These are phyloP conservation scores for Scaptomyza caliginosa DNA, from an alignment of 2,888 invertebrate genomes.

Conservation along the genomic window DNA sequence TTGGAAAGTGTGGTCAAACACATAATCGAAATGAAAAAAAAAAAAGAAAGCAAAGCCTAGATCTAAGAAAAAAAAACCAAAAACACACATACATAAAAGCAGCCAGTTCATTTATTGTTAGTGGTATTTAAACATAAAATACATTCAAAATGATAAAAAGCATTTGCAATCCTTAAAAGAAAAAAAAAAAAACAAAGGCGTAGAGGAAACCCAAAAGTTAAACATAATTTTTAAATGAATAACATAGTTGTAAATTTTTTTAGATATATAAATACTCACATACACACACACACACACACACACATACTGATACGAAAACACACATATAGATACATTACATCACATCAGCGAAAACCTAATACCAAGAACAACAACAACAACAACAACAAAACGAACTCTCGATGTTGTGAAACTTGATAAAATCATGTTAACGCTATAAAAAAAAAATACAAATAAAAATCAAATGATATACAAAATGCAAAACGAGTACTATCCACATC, in stretches of 20 bases:
- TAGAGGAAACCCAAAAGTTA: conserved; percentile 75
- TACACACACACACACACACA: conserved; percentile 24
- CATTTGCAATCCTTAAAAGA: conserved; percentile 69
- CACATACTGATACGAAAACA: conserved; percentile 17
- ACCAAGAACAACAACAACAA: conserved; percentile 74
- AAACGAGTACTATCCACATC: conserved; percentile 35
- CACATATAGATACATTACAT: conserved; percentile 40
- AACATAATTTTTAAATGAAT: conserved; percentile 76
- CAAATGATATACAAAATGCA: conserved; percentile 50
- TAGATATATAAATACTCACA: conserved; percentile 58
- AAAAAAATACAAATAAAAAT: conserved; percentile 37
- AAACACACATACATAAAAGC: not conserved
- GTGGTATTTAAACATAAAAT: conserved; percentile 43
- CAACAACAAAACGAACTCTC: conserved; percentile 82
- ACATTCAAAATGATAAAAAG: conserved; percentile 46
- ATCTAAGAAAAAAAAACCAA: conserved; percentile 29
- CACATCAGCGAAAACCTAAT: conserved; percentile 62
- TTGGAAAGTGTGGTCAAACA: conserved; percentile 2
- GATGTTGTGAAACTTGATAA: conserved; percentile 84
- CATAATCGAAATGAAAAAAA: conserved; percentile 38
- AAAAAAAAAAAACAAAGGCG: too few relatives aligned
- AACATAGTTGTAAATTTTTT: conserved; percentile 63
- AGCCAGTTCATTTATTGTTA: conserved; percentile 68
- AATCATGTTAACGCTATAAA: conserved; percentile 78
- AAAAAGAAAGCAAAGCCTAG: conserved; percentile 55